These are phyloP conservation scores for Schizopygopsis malacanthus DNA, from an alignment of 2,797 vertebrate species.

Conservation along the genomic window DNA sequence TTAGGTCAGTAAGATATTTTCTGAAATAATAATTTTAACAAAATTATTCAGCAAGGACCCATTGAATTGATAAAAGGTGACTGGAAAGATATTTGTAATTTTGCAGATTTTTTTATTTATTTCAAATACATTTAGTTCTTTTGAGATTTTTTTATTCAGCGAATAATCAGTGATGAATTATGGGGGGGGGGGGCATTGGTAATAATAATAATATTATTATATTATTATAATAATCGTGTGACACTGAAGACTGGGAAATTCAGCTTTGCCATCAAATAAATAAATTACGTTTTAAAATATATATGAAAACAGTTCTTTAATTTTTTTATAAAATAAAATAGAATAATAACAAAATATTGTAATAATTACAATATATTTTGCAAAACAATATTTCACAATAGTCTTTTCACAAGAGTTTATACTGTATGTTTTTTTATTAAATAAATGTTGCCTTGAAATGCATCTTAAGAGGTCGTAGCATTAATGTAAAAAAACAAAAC, in stretches of 20 bases:
- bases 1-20: not conserved
- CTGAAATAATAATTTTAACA: not conserved
- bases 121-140: not conserved
- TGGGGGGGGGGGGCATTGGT: too few species aligned
- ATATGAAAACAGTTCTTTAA: not conserved
- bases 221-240: too few species aligned
- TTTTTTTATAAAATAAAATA: not conserved
- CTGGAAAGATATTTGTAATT: not conserved
- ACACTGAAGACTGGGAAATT: not conserved
- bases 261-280: not conserved
- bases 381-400: not conserved
- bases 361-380: not conserved
- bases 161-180: too few species aligned
- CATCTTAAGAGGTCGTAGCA: not conserved
- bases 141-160: not conserved
- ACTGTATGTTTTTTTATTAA: not conserved
- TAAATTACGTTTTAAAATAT: not conserved
- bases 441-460: not conserved
- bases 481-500: too few species aligned
- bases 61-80: not conserved
- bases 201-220: not conserved
- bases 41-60: not conserved
- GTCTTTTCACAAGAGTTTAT: not conserved
- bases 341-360: not conserved
- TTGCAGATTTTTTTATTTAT: not conserved